These are phyloP conservation scores for Mesoclemmys tuberculata DNA, from an alignment of 2,113 vertebrate species.

Conservation along the genomic window DNA sequence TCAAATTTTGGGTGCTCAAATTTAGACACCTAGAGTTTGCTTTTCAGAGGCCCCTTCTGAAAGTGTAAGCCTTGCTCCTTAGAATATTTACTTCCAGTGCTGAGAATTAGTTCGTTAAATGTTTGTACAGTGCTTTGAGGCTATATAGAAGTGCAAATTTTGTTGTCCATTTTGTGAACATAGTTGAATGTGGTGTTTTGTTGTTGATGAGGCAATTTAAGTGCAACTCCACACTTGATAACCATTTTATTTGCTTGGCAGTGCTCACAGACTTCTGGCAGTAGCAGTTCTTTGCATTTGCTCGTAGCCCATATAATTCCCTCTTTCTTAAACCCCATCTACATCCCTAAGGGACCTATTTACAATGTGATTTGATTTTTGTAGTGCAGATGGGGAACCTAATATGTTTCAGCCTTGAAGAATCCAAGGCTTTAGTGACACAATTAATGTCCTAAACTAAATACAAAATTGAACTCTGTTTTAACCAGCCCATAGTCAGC, in stretches of 20 bases:
- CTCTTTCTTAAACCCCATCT: neutral
- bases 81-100: neutral
- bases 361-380: neutral
- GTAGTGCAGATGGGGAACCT: neutral
- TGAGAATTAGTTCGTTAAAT: neutral
- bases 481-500: neutral
- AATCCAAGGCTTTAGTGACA: neutral
- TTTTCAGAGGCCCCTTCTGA: neutral
- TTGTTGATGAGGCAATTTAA: neutral
- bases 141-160: neutral
- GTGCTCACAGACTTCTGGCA: neutral
- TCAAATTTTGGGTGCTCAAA: neutral
- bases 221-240: neutral
- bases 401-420: fast-evolving
- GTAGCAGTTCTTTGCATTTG: neutral
- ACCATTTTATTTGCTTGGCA: neutral
- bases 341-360: neutral
- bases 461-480: neutral
- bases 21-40: neutral
- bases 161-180: neutral
- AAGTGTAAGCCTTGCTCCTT: neutral
- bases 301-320: neutral
- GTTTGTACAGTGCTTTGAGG: neutral
- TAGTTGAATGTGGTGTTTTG: neutral
- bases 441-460: neutral